Base-by-base conservation (phyloP, 2,888 invertebrate species). In the Scotopteryx bipunctaria region DNA sequence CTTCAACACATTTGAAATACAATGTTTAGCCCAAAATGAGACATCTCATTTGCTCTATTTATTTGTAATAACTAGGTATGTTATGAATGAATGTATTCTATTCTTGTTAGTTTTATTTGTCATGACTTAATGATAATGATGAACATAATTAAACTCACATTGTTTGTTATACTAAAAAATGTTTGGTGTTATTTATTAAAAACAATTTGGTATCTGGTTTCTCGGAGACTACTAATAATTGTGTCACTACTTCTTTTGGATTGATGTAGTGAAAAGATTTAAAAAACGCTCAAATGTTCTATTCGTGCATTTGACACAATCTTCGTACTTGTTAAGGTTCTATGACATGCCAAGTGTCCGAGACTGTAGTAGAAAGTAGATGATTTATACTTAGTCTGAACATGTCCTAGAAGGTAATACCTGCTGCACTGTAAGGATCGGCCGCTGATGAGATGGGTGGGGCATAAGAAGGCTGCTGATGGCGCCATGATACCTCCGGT, bases 401-500 rank as follows among this genome's bases (percentile, higher is more conserved):
- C 8, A 27, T 11, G 11, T 11, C 9, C n/a, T n/a, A n/a, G 11
- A 76, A 79, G 71, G 78, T 82, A 86, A 80, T 83, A 91, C 91
- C 91, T 91, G 92, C 92, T 81, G 93, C 92, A 80, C 87, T 92
- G 93, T 95, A 95, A 71, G 93, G 93, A 82, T 94, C 95, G 78
- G 93, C 92, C 58, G 93, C 93, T 82, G 92, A 93, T 70, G 93
- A 93, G 84, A 94, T 94, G 69, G 94, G 85, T 84, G 92, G 88
- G 56, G 86, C 89, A 60, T 88, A 88, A 1, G 92, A 92, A 25
- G 89, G 92, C 82, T 93, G 94, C 79, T 94, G 94, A 71, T 92
- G 92, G 76, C 93, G 93, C 87, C 94, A 92, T 94, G 94, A 94
- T 91, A 94, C 93, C 91, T 94, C 94, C 49, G 86, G 81, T 87